These are phyloP conservation scores for Labia minor DNA, from an alignment of 2,888 invertebrate genomes.

Conservation along the genomic window DNA sequence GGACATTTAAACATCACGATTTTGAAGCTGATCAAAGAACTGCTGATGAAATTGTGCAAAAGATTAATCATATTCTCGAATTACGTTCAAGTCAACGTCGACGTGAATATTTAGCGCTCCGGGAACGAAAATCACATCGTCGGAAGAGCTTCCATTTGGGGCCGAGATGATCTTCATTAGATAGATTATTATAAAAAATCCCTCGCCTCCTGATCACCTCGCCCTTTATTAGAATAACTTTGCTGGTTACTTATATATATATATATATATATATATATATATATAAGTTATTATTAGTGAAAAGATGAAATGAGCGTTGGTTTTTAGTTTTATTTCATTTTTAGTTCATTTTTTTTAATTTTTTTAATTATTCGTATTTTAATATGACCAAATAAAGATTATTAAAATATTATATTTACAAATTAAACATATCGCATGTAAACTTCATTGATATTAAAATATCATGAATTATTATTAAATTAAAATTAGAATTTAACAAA, in stretches of 20 bases:
- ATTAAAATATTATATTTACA: background rate
- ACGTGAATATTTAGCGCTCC: constrained; percentile 67
- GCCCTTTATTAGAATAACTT: background rate
- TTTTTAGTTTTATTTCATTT: background rate
- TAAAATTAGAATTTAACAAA: too few species aligned
- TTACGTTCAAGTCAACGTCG: constrained; percentile 66
- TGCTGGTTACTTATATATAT: background rate
- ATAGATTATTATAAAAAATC: background rate
- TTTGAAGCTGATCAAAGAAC: constrained; percentile 70
- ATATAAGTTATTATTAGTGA: too few species aligned
- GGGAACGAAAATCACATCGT: constrained; percentile 56
- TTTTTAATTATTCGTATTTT: background rate
- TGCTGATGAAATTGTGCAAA: constrained; percentile 74
- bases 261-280: too few species aligned
- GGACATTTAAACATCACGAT: constrained; percentile 71
- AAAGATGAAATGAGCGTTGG: too few species aligned
- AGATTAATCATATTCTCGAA: constrained; percentile 77
- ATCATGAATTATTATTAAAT: too few species aligned
- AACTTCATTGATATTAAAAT: too few species aligned
- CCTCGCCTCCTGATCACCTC: constrained; percentile 6
- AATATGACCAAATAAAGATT: background rate
- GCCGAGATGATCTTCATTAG: constrained; percentile 28
- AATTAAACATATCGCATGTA: background rate
- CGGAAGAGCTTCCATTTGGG: constrained; percentile 45
- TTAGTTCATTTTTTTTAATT: background rate